Evolutionary conservation across 2,113 vertebrate species (phyloP).

Genomic region (Gobio gobio): DNA sequence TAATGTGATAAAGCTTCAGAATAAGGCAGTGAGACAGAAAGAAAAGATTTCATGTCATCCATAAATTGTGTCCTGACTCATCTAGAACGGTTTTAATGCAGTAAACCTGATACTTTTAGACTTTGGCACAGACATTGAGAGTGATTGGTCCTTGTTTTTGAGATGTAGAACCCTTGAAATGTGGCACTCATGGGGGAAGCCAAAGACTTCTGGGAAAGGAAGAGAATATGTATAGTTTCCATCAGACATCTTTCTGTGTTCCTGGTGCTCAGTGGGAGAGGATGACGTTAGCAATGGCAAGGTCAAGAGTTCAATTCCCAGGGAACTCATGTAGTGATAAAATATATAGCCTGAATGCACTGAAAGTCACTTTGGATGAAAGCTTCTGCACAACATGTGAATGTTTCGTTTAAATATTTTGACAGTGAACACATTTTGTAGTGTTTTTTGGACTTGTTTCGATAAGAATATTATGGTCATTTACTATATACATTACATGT

Average conservation of each 20-base stretch:
- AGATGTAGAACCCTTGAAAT: slow-evolving; percentile 45
- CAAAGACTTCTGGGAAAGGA: background rate
- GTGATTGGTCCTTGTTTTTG: slow-evolving; percentile 47
- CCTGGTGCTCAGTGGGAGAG: background rate
- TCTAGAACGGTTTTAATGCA: slow-evolving; percentile 13
- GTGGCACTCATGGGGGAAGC: slow-evolving; percentile 16
- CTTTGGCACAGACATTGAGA: background rate
- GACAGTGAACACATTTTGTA: background rate
- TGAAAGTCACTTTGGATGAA: background rate
- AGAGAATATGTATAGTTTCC: background rate
- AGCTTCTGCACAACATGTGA: background rate
- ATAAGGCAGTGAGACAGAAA: background rate
- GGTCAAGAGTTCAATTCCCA: slow-evolving; percentile 12
- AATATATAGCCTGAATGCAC: slow-evolving; percentile 15
- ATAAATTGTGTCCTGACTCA: background rate
- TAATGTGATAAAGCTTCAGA: background rate
- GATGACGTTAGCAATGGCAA: background rate
- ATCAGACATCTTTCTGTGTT: background rate
- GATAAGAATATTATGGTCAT: too few species aligned
- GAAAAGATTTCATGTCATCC: background rate
- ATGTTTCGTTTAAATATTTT: background rate
- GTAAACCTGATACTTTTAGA: slow-evolving; percentile 35
- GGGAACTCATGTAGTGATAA: background rate
- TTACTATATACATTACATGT: too few species aligned
- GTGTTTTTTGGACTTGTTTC: too few species aligned